Evolutionary conservation across 2,797 vertebrate species (phyloP), one percentile per base, ranked within the genome.

Genomic region (Ctenochaetus hawaiiensis): DNA sequence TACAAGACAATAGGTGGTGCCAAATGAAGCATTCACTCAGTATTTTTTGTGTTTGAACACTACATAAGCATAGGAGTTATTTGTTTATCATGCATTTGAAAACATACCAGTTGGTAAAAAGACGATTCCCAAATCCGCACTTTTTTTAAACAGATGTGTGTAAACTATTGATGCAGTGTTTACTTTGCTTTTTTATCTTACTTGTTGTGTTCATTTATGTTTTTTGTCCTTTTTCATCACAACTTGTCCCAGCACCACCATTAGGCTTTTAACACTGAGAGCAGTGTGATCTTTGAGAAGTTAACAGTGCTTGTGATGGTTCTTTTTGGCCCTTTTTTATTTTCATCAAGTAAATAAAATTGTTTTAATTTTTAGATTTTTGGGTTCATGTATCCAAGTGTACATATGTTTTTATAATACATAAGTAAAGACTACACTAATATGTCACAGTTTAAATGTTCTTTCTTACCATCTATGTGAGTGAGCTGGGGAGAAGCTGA

Each of bases 341-440:
- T 13, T 85, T 78, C 45, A 30, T 62, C 22, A 67, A 18, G 44
- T 81, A 70, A 59, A 34, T 63, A 22, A 70, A 78, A 69, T 75
- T 20, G 77, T 80, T 69, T 18, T 30, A 48, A 37, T 70, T 44
- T 72, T 89, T 75, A n/a, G 22, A 59, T 41, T 10, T 41, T 41
- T 67, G 58, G 39, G 7, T 74, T 86, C 67, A 65, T 89, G 70
- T 78, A 64, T 84, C 41, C 60, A 71, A 57, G 49, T 89, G 81
- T 89, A 80, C 73, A 75, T 83, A 78, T 79, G 63, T 72, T 62
- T 89, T 91, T 91, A 72, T 84, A 87, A 85, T 78, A 84, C 78
- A 78, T 54, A 77, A 90, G 80, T 92, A 91, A 92, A 91, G 47
- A 80, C 67, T 41, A 78, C 64, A 79, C 22, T 44, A 59, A 69